Percentiles rank a stretch among this genome's conserved stretches.
Evolutionary conservation across 2,113 vertebrate species (phyloP).

Genomic region (Quiscalus mexicanus): DNA sequence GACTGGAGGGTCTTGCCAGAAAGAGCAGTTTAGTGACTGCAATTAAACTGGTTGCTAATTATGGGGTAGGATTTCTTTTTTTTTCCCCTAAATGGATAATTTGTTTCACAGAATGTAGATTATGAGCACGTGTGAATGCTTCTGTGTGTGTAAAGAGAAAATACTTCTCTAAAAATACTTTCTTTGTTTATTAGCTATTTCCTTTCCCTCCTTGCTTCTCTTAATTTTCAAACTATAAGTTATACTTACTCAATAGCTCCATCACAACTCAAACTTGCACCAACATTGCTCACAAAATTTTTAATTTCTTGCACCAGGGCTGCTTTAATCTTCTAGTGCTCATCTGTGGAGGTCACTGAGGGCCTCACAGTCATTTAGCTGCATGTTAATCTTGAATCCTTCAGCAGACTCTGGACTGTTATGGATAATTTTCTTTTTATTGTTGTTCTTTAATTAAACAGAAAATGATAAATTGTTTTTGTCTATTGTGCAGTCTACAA

Average conservation of each 20-base stretch:
- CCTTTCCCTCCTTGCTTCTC: background rate
- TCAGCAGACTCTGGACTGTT: background rate
- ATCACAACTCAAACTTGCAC: background rate
- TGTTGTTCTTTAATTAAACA: slow-evolving; percentile 68
- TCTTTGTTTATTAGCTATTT: background rate
- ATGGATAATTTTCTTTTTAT: slow-evolving; percentile 63
- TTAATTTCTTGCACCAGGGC: background rate
- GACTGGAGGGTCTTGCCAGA: background rate
- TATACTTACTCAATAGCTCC: background rate
- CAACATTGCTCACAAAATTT: background rate
- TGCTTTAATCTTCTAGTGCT: background rate
- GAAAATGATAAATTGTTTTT: slow-evolving; percentile 71
- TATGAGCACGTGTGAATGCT: background rate
- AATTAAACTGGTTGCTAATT: slow-evolving; percentile 39
- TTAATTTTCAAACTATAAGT: background rate
- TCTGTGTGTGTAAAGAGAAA: background rate
- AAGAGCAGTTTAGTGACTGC: background rate
- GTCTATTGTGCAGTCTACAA: slow-evolving; percentile 53
- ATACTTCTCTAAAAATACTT: background rate
- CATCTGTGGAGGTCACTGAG: slow-evolving; percentile 5
- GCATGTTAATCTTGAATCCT: slow-evolving; percentile 15
- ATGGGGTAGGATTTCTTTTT: background rate
- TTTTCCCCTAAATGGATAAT: background rate
- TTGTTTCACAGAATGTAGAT: background rate
- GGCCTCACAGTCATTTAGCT: background rate